Base-by-base conservation (phyloP, 2,888 invertebrate genomes). In the Deilephila elpenor region DNA sequence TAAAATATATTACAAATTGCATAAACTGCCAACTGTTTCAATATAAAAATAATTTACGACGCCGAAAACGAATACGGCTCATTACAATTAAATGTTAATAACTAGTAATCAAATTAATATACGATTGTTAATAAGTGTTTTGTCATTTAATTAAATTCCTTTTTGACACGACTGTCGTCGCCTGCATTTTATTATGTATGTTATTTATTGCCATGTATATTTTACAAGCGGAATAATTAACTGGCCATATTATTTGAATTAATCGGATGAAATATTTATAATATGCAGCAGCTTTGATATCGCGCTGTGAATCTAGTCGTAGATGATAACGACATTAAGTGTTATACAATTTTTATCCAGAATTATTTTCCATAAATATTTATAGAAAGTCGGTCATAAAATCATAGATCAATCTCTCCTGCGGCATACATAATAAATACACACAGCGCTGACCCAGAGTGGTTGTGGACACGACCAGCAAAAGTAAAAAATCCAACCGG, bases 91-190 rank as follows among this genome's bases (percentile, higher is more conserved):
- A 64, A 32, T n/a, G 51, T 72, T 72, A 64, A 64, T 72, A 37
- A 64, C 56, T 64, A 56, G 64, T 34, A 62, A 60, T 73, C 59
- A 75, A 71, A 71, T 56, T 25, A 75, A 70, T 53, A 73, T 61
- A n/a, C 20, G 67, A 67, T 67, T 62, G 62, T 37, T 64, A 59
- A 67, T 67, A 71, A 34, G 51, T 61, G 25, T 72, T 60, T 62
- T 70, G 72, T 56, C 56, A 70, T 32, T 59, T 62, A 56, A 73
- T 74, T 62, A 67, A n/a, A 71, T 44, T 34, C 71, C 19, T 60
- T 56, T 53, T 71, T 51, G 61, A 70, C 70, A 70, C 37, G 5
- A 53, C 20, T 61, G 70, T 60, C 60, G 70, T 56, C 70, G 59
- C 20, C n/a, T 70, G 60, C 71, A 71, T 71, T 60, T 71, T 71